phyloP scores from a whole-genome alignment of 2,888 invertebrate species.

The Drosophila anomalata region DNA sequence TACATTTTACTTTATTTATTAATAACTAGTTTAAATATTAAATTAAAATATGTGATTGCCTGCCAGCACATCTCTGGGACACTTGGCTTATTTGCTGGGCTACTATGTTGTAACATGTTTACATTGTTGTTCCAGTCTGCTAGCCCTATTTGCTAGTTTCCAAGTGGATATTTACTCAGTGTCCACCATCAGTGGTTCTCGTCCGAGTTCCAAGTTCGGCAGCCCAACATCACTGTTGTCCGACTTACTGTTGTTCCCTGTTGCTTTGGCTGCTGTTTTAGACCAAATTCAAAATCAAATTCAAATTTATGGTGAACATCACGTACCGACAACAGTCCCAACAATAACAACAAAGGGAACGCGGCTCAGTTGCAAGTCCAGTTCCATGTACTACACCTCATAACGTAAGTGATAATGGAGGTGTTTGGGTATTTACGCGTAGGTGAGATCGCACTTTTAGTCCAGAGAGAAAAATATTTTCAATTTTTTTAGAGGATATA shows the following conservation, averaged over 20 bases:
- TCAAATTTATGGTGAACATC: constrained; percentile 79
- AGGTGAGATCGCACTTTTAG: constrained; percentile 50
- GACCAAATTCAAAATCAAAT: constrained; percentile 77
- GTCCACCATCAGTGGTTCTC: constrained; percentile 60
- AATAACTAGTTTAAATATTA: constrained; percentile 6
- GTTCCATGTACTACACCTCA: constrained; percentile 38
- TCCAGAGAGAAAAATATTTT: not conserved
- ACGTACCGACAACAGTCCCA: constrained; percentile 72
- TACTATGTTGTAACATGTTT: constrained; percentile 64
- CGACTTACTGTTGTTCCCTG: constrained; percentile 34
- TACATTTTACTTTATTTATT: not conserved
- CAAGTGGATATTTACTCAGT: constrained; percentile 59
- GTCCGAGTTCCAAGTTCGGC: constrained; percentile 24
- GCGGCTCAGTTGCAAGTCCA: constrained; percentile 43
- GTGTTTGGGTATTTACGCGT: constrained; percentile 67
- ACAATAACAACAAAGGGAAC: constrained; percentile 43
- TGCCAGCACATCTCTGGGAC: not conserved
- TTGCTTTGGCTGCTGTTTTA: constrained; percentile 63
- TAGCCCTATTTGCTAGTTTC: constrained; percentile 51
- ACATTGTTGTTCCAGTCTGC: constrained; percentile 23
- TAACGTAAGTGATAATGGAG: constrained; percentile 74
- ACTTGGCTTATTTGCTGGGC: constrained; percentile 35
- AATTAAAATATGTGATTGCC: constrained; percentile 2
- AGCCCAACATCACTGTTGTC: not conserved
- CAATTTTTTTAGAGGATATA: not conserved